A percentile compares a stretch with the other conserved stretches of the same genome.
phyloP scores from a whole-genome alignment of 2,113 vertebrate species.

The Columba livia region DNA sequence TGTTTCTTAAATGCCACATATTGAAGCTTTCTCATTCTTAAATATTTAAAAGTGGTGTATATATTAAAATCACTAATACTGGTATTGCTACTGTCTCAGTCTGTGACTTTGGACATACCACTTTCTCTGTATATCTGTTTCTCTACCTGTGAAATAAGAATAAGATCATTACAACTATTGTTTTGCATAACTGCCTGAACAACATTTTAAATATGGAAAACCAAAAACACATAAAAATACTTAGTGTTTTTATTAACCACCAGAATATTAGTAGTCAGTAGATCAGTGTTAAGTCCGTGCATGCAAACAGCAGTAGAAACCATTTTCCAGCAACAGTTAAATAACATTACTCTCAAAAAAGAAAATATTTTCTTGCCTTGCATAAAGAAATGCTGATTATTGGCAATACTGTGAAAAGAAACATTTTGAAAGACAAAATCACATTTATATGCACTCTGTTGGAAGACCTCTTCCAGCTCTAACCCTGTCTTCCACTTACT shows the following conservation, averaged over 20 bases:
- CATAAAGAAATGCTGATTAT: not conserved
- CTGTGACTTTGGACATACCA: not conserved
- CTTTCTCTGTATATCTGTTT: not conserved
- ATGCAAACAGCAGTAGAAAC: not conserved
- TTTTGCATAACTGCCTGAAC: not conserved
- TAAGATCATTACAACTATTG: not conserved
- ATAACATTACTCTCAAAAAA: not conserved
- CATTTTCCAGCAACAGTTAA: not conserved
- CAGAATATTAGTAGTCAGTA: not conserved
- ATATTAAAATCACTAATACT: not conserved
- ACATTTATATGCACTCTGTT: not conserved
- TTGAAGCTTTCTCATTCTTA: not conserved
- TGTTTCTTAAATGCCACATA: constrained; percentile 1
- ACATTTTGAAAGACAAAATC: not conserved
- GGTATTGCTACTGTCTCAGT: accelerated
- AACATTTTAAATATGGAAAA: not conserved
- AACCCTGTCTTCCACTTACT: not conserved
- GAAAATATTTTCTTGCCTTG: not conserved
- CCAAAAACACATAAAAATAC: not conserved
- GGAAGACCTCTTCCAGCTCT: not conserved
- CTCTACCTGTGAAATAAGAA: not conserved
- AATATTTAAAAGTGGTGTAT: not conserved
- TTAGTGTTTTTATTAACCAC: not conserved
- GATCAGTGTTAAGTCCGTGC: not conserved
- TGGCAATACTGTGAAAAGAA: not conserved